Conservation (phyloP, 2,113 vertebrate species). For the Terrapene triunguis region DNA sequence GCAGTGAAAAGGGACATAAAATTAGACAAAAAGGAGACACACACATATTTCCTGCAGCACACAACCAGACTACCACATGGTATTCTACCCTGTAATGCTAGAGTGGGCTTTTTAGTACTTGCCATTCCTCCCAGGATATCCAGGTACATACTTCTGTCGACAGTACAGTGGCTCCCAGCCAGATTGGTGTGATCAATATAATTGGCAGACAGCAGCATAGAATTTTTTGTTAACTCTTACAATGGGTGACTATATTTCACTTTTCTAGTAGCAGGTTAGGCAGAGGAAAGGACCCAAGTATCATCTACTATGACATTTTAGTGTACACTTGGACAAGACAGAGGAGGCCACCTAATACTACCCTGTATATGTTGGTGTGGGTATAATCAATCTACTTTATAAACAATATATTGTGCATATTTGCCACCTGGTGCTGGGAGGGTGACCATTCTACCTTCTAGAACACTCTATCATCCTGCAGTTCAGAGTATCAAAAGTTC, state of each 20-base stretch:
- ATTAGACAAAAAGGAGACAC: background rate
- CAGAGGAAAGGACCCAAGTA: background rate
- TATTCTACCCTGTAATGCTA: background rate
- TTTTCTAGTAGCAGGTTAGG: background rate
- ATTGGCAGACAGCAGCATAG: background rate
- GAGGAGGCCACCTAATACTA: background rate
- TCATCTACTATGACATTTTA: background rate
- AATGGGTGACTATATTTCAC: background rate
- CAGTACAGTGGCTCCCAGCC: background rate
- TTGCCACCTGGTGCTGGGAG: background rate
- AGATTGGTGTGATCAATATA: background rate
- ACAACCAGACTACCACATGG: accelerated
- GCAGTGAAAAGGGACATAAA: accelerated
- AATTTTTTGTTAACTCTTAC: accelerated
- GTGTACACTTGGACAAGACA: background rate
- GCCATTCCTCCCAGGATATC: background rate
- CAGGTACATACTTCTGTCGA: background rate
- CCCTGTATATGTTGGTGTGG: background rate
- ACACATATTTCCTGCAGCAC: background rate
- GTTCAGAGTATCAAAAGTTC: background rate
- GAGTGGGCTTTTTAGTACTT: background rate
- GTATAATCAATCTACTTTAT: background rate
- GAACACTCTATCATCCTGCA: background rate
- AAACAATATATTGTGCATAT: background rate
- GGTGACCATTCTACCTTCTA: background rate